phyloP scores from a whole-genome alignment of 1,140 invertebrate genomes.

The Lepidurus packardi region DNA sequence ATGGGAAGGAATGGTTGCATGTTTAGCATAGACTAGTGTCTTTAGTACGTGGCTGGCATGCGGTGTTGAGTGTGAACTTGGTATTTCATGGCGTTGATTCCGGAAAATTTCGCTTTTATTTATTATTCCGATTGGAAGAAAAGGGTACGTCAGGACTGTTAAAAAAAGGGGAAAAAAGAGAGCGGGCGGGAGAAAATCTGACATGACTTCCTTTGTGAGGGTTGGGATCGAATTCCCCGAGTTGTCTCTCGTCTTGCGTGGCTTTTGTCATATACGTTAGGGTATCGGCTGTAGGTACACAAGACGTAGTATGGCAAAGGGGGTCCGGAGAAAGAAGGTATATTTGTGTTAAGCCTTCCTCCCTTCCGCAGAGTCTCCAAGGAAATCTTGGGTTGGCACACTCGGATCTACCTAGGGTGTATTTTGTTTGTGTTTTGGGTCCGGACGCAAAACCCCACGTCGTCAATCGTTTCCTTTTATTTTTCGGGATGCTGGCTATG shows the following conservation, averaged over 20 bases:
- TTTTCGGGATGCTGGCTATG: neutral
- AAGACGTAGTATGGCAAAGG: neutral
- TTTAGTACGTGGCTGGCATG: neutral
- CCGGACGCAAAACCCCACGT: constrained; percentile 12
- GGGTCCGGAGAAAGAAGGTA: neutral
- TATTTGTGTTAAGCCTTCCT: constrained; percentile 3
- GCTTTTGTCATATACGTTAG: neutral
- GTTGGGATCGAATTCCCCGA: neutral
- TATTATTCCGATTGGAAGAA: neutral
- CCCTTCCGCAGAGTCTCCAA: neutral
- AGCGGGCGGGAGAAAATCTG: no score
- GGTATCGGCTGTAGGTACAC: neutral
- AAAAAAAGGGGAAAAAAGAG: neutral
- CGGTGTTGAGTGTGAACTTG: neutral
- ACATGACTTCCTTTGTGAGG: neutral
- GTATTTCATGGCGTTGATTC: neutral
- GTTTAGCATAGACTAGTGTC: neutral
- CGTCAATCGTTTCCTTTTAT: neutral
- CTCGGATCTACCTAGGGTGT: constrained; percentile 9
- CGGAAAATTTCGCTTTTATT: neutral
- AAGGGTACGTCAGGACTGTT: neutral
- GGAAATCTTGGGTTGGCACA: constrained; percentile 17
- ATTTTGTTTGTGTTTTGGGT: neutral
- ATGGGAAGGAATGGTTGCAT: constrained; percentile 18
- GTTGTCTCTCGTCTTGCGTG: neutral